Base-by-base conservation (phyloP, 2,888 invertebrate species). In the Cremastinae sp. region DNA sequence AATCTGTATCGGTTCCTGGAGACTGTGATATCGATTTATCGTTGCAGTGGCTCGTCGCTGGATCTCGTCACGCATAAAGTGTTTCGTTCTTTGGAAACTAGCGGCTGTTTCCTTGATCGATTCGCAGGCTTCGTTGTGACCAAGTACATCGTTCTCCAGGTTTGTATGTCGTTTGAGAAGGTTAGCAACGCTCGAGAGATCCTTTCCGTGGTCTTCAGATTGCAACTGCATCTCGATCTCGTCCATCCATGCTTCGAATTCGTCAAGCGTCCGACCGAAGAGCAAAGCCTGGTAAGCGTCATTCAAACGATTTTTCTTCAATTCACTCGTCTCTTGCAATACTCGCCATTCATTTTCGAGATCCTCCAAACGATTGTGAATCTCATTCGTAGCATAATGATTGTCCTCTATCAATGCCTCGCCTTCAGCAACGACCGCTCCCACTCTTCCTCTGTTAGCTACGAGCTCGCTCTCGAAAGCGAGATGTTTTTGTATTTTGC, bases 381-480 rank as follows among this genome's bases (percentile, higher is more conserved):
- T 97, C 89, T 97, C 97, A 49, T 93, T 93, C 0, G 94, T 92
- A 7, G 98, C 97, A 90, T 96, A 98, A 90, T 98, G 98, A n/a
- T 95, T 93, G 8, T 93, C 93, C 69, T 94, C 92, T 86, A 93
- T 91, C 0, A 90, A 83, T 0, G 82, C 80, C 68, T 90, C 89
- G 0, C 96, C 97, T 85, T 96, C 96, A 78, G 92, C 93, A 16
- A 95, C 94, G 0, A 98, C 96, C 43, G 95, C 94, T 74, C 95
- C 95, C 0, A 98, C 94, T 45, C 98, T 92, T 1, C 95, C 94
- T 81, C 96, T 94, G 89, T 98, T 98, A 16, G 98, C 97, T 7
- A 94, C 92, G 28, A 99, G 91, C 89, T 99, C 99, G 0, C 98
- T 96, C 87, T 99, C 98, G 88, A 99, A 99, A 0, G 98, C 97